Percentiles rank a stretch among this genome's conserved stretches.
These are phyloP conservation scores for Dasypogon diadema DNA, from an alignment of 2,888 invertebrate species.

Conservation along the genomic window DNA sequence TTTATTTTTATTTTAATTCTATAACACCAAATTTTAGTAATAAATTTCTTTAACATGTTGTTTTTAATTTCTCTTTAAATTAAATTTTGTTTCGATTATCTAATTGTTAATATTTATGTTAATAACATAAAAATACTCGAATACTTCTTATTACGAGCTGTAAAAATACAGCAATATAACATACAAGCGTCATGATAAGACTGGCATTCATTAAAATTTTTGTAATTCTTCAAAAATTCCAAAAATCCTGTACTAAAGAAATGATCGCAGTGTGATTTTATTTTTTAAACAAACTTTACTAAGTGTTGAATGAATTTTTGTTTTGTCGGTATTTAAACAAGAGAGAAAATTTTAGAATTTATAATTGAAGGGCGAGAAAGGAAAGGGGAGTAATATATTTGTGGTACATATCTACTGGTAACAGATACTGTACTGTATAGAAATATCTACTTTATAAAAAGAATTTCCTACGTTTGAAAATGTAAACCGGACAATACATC, in stretches of 20 bases:
- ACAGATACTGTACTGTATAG: no score
- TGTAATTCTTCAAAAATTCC: neutral
- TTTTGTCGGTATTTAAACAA: no score
- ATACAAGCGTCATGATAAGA: slow-evolving; percentile 9
- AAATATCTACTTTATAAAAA: no score
- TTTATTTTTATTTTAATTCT: neutral
- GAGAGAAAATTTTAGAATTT: no score
- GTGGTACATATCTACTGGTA: no score
- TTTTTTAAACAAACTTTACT: no score
- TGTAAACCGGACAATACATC: no score
- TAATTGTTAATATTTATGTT: slow-evolving; percentile 36
- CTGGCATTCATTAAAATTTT: slow-evolving; percentile 8
- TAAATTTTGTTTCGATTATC: slow-evolving; percentile 19
- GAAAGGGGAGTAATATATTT: no score
- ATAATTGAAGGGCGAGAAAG: no score
- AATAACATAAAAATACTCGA: slow-evolving; percentile 29
- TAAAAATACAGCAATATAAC: slow-evolving; percentile 7
- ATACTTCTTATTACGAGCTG: neutral
- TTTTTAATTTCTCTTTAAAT: slow-evolving; percentile 22
- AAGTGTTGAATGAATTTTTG: no score
- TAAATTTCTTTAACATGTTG: slow-evolving; percentile 17
- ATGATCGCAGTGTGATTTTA: slow-evolving; percentile 36
- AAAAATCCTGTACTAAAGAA: slow-evolving; percentile 15
- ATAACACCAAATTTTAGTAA: neutral
- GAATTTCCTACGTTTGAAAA: no score